A percentile compares a stretch with the other conserved stretches of the same genome.
These are phyloP conservation scores for Podabrus alpinus DNA, from an alignment of 2,888 invertebrate species.

Conservation along the genomic window DNA sequence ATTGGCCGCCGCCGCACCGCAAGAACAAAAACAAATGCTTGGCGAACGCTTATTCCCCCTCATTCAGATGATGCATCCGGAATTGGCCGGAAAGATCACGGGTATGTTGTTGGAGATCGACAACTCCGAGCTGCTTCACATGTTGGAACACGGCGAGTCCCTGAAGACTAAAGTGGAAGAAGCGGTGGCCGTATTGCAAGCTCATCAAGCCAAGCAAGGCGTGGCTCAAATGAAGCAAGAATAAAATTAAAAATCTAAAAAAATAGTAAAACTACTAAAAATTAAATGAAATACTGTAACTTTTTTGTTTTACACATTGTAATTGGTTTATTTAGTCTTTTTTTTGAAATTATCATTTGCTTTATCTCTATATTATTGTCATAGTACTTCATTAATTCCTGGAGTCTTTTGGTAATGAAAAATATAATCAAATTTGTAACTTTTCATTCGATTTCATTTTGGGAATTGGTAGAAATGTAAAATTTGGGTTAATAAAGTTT, in stretches of 20 bases:
- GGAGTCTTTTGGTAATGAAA: background rate
- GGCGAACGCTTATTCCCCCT: conserved; percentile 98
- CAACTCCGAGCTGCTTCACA: conserved; percentile 95
- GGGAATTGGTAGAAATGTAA: background rate
- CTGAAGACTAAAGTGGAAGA: conserved; percentile 97
- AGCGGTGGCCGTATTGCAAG: conserved; percentile 96
- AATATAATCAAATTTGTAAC: background rate
- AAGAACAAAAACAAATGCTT: conserved; percentile 99
- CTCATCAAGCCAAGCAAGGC: conserved; percentile 92
- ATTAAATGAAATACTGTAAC: background rate
- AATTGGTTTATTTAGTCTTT: background rate
- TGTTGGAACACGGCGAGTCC: conserved; percentile 95
- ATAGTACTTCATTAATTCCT: background rate
- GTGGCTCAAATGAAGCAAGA: conserved; percentile 57
- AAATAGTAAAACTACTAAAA: conserved; percentile 16
- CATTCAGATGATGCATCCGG: conserved; percentile 91
- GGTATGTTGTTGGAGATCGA: conserved; percentile 99
- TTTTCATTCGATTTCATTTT: background rate
- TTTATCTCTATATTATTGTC: background rate
- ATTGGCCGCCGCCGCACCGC: conserved; percentile 92
- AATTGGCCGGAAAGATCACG: conserved; percentile 95
- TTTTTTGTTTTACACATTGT: background rate
- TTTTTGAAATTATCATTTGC: background rate
- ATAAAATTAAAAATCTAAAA: conserved; percentile 12
- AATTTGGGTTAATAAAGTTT: conserved; percentile 5